Conservation (phyloP, 2,888 invertebrate genomes). For the Drosophila sordidula region DNA sequence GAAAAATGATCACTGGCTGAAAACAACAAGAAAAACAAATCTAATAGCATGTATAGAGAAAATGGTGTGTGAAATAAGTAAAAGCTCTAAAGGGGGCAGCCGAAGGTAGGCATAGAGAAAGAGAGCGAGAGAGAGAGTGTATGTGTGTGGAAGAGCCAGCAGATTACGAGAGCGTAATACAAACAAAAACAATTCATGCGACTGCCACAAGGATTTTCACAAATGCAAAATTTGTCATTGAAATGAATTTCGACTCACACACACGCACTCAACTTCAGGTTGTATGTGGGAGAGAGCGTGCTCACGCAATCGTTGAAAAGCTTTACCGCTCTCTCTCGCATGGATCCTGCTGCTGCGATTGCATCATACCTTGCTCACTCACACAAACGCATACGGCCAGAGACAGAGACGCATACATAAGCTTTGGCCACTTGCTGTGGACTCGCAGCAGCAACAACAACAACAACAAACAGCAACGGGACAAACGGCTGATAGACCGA, state of each 20-base stretch:
- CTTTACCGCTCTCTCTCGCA: conserved; percentile 32
- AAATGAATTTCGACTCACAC: conserved; percentile 60
- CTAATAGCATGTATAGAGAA: conserved; percentile 33
- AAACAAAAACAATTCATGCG: conserved; percentile 31
- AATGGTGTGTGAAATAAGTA: conserved; percentile 57
- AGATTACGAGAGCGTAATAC: conserved; percentile 1
- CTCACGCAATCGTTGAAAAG: conserved; percentile 54
- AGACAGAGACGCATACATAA: conserved; percentile 25
- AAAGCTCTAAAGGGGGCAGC: conserved; percentile 39
- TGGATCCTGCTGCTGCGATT: conserved; percentile 63
- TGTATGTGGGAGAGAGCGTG: conserved; percentile 24
- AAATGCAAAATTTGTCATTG: conserved; percentile 73
- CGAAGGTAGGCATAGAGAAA: conserved; percentile 13
- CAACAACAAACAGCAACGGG: conserved; percentile 21
- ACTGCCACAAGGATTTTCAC: conserved; percentile 59
- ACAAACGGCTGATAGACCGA: conserved; percentile 63
- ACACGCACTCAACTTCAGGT: conserved; percentile 12
- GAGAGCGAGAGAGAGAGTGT: conserved; percentile 1
- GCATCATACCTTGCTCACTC: conserved; percentile 68
- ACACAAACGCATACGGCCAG: conserved; percentile 23
- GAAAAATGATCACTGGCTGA: conserved; percentile 72
- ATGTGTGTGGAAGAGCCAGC: conserved; percentile 5
- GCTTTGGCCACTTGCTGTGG: conserved; percentile 67
- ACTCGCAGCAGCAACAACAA: conserved; percentile 8
- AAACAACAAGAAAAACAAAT: conserved; percentile 35